These are phyloP conservation scores for Xanthia icteritia DNA, from an alignment of 2,888 invertebrate genomes.

Conservation along the genomic window DNA sequence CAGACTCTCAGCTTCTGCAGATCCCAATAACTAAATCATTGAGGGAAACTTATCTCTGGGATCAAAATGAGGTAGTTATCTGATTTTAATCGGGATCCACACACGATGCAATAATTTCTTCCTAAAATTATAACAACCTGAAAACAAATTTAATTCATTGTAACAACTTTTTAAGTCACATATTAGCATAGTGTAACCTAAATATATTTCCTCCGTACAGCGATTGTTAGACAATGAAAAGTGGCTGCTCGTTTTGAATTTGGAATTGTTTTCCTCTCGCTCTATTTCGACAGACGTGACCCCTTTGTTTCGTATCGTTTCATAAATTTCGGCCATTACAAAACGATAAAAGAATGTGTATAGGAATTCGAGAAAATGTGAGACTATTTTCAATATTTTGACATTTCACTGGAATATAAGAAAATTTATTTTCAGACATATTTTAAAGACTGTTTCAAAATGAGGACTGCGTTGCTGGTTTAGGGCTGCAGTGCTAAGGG, in stretches of 20 bases:
- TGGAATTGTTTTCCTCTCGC: conserved; percentile 24
- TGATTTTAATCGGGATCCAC: too few relatives aligned
- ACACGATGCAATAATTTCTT: not conserved
- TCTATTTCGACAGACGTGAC: conserved; percentile 30
- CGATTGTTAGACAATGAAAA: conserved; percentile 50
- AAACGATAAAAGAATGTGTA: conserved; percentile 28
- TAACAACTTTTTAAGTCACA: not conserved
- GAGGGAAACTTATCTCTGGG: not conserved
- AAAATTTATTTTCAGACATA: not conserved
- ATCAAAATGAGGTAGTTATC: not conserved
- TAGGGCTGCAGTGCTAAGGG: too few relatives aligned
- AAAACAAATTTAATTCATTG: not conserved
- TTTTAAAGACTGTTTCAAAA: not conserved
- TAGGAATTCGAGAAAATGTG: not conserved
- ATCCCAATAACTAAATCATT: not conserved
- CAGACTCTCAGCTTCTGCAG: not conserved
- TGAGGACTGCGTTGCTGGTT: too few relatives aligned
- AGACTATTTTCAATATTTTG: not conserved
- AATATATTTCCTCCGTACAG: conserved; percentile 13
- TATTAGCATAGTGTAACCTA: conserved; percentile 28
- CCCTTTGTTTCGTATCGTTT: conserved; percentile 41
- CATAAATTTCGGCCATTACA: conserved; percentile 22
- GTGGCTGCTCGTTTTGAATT: conserved; percentile 50
- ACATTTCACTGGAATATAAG: not conserved
- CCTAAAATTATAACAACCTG: not conserved